Conservation (phyloP, 2,113 vertebrate genomes). For the Clarias batrachus region DNA sequence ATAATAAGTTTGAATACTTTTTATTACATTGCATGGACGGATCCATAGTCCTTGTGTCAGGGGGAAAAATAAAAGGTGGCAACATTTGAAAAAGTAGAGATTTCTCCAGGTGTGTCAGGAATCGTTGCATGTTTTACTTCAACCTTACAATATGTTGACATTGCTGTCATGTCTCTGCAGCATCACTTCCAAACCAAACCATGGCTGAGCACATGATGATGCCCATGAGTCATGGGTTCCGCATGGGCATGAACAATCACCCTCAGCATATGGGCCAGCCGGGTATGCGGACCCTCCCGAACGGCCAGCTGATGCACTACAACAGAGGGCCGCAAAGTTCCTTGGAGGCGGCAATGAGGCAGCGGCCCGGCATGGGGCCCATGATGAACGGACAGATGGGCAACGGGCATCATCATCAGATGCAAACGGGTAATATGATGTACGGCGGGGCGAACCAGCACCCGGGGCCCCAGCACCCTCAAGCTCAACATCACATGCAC, state of each 20-base stretch:
- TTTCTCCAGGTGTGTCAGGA: slow-evolving; percentile 10
- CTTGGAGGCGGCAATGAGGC: slow-evolving; percentile 79
- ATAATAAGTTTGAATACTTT: neutral
- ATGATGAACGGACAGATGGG: slow-evolving; percentile 67
- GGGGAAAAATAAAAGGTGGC: neutral
- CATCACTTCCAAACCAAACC: slow-evolving; percentile 59
- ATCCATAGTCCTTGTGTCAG: neutral
- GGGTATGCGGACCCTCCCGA: slow-evolving; percentile 69
- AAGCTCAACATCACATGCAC: slow-evolving; percentile 65
- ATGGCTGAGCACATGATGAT: slow-evolving; percentile 96
- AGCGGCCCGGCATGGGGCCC: slow-evolving; percentile 68
- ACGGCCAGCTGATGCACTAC: slow-evolving; percentile 80
- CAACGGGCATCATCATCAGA: slow-evolving; percentile 67
- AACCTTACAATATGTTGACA: neutral
- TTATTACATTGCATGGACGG: too few relatives aligned
- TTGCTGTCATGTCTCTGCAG: slow-evolving; percentile 44
- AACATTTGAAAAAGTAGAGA: too few relatives aligned
- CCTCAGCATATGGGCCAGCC: slow-evolving; percentile 77
- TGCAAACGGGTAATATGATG: slow-evolving; percentile 63
- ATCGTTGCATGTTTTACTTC: neutral
- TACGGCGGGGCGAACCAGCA: slow-evolving; percentile 62
- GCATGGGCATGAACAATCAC: slow-evolving; percentile 78
- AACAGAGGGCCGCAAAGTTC: slow-evolving; percentile 68
- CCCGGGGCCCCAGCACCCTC: slow-evolving; percentile 59
- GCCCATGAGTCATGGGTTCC: slow-evolving; percentile 82